These are phyloP conservation scores for Parelbella ahira DNA, from an alignment of 2,888 invertebrate species.

Conservation along the genomic window DNA sequence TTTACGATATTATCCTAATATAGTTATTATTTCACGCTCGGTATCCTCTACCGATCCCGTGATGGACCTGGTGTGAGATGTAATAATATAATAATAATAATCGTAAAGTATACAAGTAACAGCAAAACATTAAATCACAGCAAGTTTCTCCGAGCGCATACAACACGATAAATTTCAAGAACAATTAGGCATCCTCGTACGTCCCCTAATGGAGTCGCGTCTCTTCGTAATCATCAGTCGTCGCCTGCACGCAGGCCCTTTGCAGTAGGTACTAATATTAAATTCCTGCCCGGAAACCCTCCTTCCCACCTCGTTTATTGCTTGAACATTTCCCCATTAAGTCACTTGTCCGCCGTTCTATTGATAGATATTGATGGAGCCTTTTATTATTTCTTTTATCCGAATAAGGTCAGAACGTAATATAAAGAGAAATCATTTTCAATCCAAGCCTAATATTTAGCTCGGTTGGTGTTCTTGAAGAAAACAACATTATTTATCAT, in stretches of 20 bases:
- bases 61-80: no score
- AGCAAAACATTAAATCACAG: constrained; percentile 2
- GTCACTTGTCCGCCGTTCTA: constrained; percentile 13
- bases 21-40: no score
- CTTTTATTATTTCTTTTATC: constrained; percentile 17
- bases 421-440: constrained; percentile 6
- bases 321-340: constrained; percentile 22
- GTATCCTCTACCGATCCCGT: no score
- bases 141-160: background rate
- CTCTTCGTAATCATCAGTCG: constrained; percentile 14
- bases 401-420: constrained; percentile 5
- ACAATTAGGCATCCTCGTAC: constrained; percentile 4
- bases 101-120: background rate
- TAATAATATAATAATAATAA: no score
- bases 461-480: background rate
- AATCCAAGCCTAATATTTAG: constrained; percentile 1
- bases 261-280: constrained; percentile 16
- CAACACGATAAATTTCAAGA: constrained; percentile 9
- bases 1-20: no score
- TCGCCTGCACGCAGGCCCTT: constrained; percentile 16
- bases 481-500: no score
- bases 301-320: constrained; percentile 15
- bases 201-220: constrained; percentile 6
- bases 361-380: constrained; percentile 19
- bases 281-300: constrained; percentile 19